A percentile compares a stretch with the other conserved stretches of the same genome.
These are phyloP conservation scores for Plebejus melissa DNA, from an alignment of 2,888 invertebrate genomes.

Conservation along the genomic window DNA sequence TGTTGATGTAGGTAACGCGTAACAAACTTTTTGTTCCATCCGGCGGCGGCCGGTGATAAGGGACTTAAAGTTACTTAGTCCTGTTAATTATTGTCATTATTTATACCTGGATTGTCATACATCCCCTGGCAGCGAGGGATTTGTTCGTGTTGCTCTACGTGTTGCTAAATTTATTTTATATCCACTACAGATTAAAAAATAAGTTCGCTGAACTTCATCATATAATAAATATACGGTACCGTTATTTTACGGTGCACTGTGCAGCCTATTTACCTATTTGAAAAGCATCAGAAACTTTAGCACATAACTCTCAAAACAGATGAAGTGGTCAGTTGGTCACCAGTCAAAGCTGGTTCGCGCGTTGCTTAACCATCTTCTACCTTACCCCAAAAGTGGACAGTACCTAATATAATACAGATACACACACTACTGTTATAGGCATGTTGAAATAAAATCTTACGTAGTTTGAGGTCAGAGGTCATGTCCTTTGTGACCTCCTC, in stretches of 20 bases:
- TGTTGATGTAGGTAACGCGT: constrained; percentile 58
- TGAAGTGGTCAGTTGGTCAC: background rate
- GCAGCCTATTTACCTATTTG: no score
- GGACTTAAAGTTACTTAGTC: background rate
- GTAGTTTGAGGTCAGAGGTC: background rate
- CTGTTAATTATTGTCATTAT: constrained; percentile 2
- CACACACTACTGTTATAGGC: no score
- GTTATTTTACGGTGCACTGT: no score
- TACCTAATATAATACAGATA: no score
- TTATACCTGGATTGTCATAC: background rate
- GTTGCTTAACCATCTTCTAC: background rate
- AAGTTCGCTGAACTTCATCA: no score
- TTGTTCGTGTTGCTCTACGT: no score
- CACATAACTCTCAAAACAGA: no score
- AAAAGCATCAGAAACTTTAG: no score
- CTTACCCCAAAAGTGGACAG: no score
- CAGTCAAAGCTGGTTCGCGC: background rate
- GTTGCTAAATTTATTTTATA: no score
- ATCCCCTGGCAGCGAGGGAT: background rate
- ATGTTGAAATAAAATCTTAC: background rate
- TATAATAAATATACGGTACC: no score
- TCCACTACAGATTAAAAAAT: no score
- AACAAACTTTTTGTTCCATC: constrained; percentile 47
- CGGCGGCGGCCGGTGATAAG: background rate
- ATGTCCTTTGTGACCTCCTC: background rate